These are phyloP conservation scores for Ia io DNA, from an alignment of 2,113 vertebrate species.

Conservation along the genomic window DNA sequence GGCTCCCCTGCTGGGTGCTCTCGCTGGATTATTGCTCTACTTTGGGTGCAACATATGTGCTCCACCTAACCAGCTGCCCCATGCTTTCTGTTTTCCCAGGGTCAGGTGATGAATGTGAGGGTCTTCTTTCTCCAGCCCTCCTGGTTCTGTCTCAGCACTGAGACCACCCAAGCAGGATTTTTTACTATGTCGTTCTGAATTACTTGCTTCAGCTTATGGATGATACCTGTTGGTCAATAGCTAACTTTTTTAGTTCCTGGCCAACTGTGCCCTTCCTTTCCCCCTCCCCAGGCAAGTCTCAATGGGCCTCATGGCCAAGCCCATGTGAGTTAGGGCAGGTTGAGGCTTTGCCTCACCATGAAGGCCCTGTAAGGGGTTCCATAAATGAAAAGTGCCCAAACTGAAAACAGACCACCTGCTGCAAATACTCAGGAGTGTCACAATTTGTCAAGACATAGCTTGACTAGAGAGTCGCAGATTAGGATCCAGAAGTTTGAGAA, in stretches of 20 bases:
- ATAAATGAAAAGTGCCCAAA: background rate
- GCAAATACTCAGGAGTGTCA: background rate
- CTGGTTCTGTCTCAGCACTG: background rate
- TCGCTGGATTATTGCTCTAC: background rate
- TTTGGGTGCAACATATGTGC: background rate
- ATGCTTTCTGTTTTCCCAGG: background rate
- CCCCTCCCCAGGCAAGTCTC: background rate
- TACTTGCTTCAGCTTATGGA: background rate
- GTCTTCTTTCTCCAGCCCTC: background rate
- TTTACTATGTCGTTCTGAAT: background rate
- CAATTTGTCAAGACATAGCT: background rate
- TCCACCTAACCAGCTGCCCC: background rate
- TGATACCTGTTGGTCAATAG: background rate
- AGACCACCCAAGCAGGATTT: background rate
- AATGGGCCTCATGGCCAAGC: background rate
- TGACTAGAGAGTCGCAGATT: background rate
- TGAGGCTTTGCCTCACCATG: background rate
- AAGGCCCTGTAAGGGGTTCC: background rate
- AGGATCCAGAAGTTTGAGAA: conserved; percentile 9
- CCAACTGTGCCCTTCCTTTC: background rate
- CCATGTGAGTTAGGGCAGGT: background rate
- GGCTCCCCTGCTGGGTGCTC: background rate
- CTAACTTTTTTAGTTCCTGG: background rate
- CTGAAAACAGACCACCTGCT: background rate
- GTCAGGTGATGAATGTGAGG: background rate